Percentiles rank a stretch among this genome's conserved stretches.
Conservation (phyloP, 2,113 vertebrate species). For the Colistium nudipinnis region DNA sequence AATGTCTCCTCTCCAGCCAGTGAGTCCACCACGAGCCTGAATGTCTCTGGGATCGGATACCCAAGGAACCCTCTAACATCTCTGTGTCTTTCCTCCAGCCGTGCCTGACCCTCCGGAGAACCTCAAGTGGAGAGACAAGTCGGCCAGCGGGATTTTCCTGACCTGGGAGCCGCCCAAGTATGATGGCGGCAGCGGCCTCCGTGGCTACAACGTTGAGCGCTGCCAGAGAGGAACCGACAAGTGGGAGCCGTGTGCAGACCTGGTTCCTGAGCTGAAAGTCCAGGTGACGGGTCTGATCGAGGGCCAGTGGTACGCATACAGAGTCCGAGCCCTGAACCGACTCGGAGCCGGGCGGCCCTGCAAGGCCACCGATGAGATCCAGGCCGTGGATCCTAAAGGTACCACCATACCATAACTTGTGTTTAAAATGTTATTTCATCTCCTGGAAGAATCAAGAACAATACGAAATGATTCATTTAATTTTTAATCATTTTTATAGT, state of each 20-base stretch:
- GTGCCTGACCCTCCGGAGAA: slow-evolving; percentile 98
- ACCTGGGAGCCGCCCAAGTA: slow-evolving; percentile 96
- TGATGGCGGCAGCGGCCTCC: slow-evolving; percentile 93
- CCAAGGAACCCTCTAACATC: not conserved
- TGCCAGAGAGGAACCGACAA: slow-evolving; percentile 94
- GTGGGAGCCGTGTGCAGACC: slow-evolving; percentile 94
- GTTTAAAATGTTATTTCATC: no score
- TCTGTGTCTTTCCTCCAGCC: slow-evolving; percentile 73
- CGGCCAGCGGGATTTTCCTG: slow-evolving; percentile 93
- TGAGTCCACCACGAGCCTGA: slow-evolving; percentile 72
- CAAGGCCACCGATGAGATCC: slow-evolving; percentile 96
- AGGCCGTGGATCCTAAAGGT: slow-evolving; percentile 95
- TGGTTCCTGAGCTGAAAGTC: slow-evolving; percentile 88
- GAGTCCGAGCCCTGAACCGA: slow-evolving; percentile 92
- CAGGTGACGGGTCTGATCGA: slow-evolving; percentile 92
- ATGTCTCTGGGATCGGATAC: not conserved
- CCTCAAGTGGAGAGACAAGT: slow-evolving; percentile 95
- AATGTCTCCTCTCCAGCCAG: slow-evolving; percentile 96
- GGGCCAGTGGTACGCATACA: slow-evolving; percentile 96
- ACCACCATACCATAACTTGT: slow-evolving; percentile 9
- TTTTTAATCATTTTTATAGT: no score
- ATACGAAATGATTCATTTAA: no score
- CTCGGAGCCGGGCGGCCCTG: slow-evolving; percentile 90
- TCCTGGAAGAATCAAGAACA: no score
- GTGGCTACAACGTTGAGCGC: slow-evolving; percentile 94